Percentiles rank a stretch among this genome's conserved stretches.
phyloP scores from a whole-genome alignment of 2,113 vertebrate genomes.

The Lepus europaeus region DNA sequence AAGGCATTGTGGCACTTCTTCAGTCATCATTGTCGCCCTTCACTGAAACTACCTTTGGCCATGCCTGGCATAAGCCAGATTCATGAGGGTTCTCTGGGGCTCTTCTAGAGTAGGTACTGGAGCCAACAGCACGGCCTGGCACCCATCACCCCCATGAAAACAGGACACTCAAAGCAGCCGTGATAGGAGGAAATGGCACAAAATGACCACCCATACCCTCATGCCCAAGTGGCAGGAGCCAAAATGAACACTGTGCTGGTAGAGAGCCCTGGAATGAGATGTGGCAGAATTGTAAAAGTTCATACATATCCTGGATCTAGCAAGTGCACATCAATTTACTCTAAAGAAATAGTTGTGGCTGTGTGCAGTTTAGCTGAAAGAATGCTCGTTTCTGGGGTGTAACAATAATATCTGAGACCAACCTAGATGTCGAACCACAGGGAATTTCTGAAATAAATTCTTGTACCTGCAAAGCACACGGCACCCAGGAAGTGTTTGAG shows the following conservation, averaged over 20 bases:
- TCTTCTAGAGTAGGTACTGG: background rate
- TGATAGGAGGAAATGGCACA: background rate
- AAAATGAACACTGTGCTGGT: background rate
- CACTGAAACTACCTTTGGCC: background rate
- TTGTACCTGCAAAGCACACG: background rate
- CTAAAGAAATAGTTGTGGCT: background rate
- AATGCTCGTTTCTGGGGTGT: constrained; percentile 12
- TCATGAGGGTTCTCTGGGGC: background rate
- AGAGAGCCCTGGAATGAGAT: background rate
- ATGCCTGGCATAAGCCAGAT: background rate
- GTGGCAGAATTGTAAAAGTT: background rate
- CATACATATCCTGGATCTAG: background rate
- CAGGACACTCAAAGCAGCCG: background rate
- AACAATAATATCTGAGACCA: constrained; percentile 29
- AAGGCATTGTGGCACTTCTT: background rate
- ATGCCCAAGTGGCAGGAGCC: background rate
- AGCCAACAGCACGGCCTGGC: fast-evolving
- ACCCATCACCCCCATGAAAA: background rate
- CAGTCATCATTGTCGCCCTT: background rate
- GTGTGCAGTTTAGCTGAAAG: background rate
- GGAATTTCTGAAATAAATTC: constrained; percentile 43
- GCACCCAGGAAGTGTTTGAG: background rate
- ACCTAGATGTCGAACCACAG: background rate
- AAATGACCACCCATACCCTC: background rate
- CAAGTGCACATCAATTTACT: background rate